Conservation (phyloP, 2,797 vertebrate genomes). For the Amniataba percoides region DNA sequence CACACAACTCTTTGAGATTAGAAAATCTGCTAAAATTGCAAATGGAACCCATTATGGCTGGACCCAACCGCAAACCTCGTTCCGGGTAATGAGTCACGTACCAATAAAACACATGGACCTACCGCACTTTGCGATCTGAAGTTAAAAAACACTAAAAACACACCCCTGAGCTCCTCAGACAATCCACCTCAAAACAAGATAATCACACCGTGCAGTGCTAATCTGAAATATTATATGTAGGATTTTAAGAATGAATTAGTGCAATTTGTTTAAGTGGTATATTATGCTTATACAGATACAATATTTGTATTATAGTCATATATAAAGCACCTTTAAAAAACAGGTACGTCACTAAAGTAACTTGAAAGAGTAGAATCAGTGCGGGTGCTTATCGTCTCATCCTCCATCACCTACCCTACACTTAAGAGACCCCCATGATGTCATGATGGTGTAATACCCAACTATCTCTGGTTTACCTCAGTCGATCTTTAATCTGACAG, state of each 20-base stretch:
- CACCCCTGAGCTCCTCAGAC: neutral
- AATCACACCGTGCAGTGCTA: neutral
- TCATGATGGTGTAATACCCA: conserved; percentile 48
- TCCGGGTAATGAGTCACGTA: conserved; percentile 61
- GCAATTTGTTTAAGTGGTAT: neutral
- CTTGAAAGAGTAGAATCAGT: neutral
- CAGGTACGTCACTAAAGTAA: neutral
- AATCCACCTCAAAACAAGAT: neutral
- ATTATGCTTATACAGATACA: neutral
- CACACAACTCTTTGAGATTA: conserved; percentile 37
- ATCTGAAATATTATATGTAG: neutral
- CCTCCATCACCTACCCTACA: no score
- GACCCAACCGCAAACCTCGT: conserved; percentile 47
- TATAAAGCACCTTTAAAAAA: neutral
- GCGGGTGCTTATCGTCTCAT: neutral
- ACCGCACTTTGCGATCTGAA: conserved; percentile 33
- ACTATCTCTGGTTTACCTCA: conserved; percentile 62
- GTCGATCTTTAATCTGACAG: conserved; percentile 60
- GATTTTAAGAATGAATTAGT: neutral
- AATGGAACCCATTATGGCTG: conserved; percentile 62
- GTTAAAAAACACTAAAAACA: conserved; percentile 26
- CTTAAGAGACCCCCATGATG: conserved; percentile 45
- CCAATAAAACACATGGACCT: conserved; percentile 55
- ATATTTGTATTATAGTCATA: neutral
- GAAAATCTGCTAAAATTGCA: conserved; percentile 56